Base-by-base conservation (phyloP, 2,888 invertebrate species). In the Macaria liturata region DNA sequence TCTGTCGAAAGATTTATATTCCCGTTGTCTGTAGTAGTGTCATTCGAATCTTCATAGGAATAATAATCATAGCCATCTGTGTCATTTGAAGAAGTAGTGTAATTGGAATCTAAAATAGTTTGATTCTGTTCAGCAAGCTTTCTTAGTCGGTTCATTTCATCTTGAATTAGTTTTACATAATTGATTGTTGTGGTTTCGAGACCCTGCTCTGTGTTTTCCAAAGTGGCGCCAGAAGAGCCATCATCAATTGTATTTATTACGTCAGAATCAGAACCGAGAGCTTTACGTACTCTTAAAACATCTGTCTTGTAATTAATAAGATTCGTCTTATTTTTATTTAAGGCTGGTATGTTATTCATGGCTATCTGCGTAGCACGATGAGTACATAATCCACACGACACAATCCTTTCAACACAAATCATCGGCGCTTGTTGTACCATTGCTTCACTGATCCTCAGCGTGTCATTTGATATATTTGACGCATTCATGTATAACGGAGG, bases 311-410 rank as follows among this genome's bases (percentile, higher is more conserved):
- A 6, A 9, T 45, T 43, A 45, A 34, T 30, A 30, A 42, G 42
- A 4, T 44, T 9, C 3, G 34, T 43, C 32, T 54, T 40, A n/a
- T 49, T 65, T 37, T 48, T 52, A 40, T 48, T 6, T 40, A 44
- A 30, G 6, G 52, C 47, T 43, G 49, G 52, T 6, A 66, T 53
- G 8, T 48, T 63, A 5, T 71, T 66, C 32, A 64, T 51, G 4
- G 65, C 45, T 20, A 68, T 62, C 20, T 71, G 49, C 48, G 63
- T 66, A 6, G 74, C 39, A 43, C 74, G 67, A 57, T 76, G 67
- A 59, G 78, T 71, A 59, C 86, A 86, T 7, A 83, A 81, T 39
- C 78, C 74, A 64, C 91, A 91, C 3, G 78, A 66, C 4, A 88
- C 70, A 50, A 64, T 64, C 60, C 77, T 75, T 67, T 90, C 86